Evolutionary conservation across 2,888 invertebrate species (phyloP), one percentile per base, ranked within the genome.

Genomic region (Mythimna loreyi): DNA sequence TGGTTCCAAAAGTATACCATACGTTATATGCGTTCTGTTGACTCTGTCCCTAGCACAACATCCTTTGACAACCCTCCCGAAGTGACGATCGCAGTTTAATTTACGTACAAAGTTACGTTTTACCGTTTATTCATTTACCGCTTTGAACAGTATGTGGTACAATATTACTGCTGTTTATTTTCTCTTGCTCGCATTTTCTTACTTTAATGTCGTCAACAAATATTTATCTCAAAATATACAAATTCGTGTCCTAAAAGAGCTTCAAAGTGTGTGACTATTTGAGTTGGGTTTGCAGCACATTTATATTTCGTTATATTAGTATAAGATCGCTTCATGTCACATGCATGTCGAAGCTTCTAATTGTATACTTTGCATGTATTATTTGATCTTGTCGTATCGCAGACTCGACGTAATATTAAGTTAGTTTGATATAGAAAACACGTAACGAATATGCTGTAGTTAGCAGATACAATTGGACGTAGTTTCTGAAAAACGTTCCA

Each of bases 341-440:
- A 63, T 74, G 81, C 68, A 68, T 75, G 64, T 45, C 30, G 45
- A 75, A 52, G 63, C 63, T 70, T 71, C 19, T n/a, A n/a, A 21
- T 40, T 56, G 63, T 61, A 58, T 56, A 53, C 70, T 60, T 74
- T 76, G 89, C 89, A 89, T 86, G 66, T 79, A 25, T 77, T 75
- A 33, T 65, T 82, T 76, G 65, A 56, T 67, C n/a, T 62, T 65
- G 60, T 78, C 66, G 56, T 59, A 61, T 59, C 30, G 52, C 66
- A 47, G 60, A 45, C 49, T 55, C 8, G 43, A 55, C 60, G 6
- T 40, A 40, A 40, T 40, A 56, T 55, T 49, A 30, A 65, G 8
- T 62, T 19, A 21, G 25, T 72, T 28, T 60, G 28, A 25, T 56
- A 30, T 67, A 52, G 55, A 43, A 52, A 23, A 23, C 45, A 70